Conservation (phyloP, 2,888 invertebrate species). For the Omphaloscelis lunosa region DNA sequence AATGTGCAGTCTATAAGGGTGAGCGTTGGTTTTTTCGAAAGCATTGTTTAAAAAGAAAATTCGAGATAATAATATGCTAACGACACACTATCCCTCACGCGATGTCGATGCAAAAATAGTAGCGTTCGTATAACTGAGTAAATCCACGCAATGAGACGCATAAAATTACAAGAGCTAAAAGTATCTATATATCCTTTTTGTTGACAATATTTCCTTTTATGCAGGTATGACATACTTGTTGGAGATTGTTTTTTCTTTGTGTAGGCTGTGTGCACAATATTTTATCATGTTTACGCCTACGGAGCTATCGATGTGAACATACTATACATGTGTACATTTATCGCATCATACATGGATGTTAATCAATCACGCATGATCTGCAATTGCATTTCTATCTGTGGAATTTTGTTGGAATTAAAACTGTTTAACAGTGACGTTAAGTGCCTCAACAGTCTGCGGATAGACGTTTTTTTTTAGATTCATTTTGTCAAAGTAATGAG, state of each 20-base stretch:
- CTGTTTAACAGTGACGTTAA: slow-evolving; percentile 17
- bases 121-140: slow-evolving; percentile 72
- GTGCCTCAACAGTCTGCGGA: neutral
- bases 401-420: slow-evolving; percentile 33
- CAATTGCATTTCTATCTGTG: slow-evolving; percentile 48
- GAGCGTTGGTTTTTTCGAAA: slow-evolving; percentile 26
- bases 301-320: neutral
- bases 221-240: slow-evolving; percentile 40
- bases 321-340: slow-evolving; percentile 2
- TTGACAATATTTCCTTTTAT: slow-evolving; percentile 53
- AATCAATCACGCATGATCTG: slow-evolving; percentile 50
- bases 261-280: slow-evolving; percentile 18
- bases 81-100: slow-evolving; percentile 79
- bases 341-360: slow-evolving; percentile 17
- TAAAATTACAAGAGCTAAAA: slow-evolving; percentile 63
- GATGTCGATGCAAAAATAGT: slow-evolving; percentile 77
- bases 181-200: slow-evolving; percentile 18
- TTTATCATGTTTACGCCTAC: slow-evolving; percentile 35
- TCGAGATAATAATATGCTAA: slow-evolving; percentile 77
- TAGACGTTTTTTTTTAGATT: neutral
- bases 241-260: slow-evolving; percentile 25
- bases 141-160: slow-evolving; percentile 80
- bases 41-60: slow-evolving; percentile 64
- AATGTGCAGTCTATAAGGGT: slow-evolving; percentile 51
- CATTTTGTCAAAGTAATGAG: neutral